Percentiles rank a stretch among this genome's conserved stretches.
These are phyloP conservation scores for Bostrychus sinensis DNA, from an alignment of 2,113 vertebrate species.

Conservation along the genomic window DNA sequence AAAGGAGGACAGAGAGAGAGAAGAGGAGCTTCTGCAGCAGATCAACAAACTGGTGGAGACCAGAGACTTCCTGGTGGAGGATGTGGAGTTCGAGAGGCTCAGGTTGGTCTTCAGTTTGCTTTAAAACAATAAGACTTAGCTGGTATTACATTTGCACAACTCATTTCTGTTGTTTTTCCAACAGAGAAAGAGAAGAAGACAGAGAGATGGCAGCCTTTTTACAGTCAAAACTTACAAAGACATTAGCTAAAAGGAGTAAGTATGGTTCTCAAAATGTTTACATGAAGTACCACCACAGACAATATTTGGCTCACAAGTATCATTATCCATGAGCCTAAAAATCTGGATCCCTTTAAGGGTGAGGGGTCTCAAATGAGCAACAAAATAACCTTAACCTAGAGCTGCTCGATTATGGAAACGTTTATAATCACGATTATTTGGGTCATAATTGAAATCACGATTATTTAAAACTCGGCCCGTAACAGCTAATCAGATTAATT, in stretches of 20 bases:
- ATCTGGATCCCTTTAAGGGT: too few species aligned
- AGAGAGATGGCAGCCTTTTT: conserved; percentile 89
- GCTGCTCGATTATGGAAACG: too few species aligned
- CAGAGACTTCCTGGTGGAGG: conserved; percentile 90
- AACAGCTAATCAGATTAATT: too few species aligned
- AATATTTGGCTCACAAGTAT: too few species aligned
- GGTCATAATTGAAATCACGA: too few species aligned
- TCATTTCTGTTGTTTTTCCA: background rate
- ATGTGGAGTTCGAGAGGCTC: conserved; percentile 90
- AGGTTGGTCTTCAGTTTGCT: conserved; percentile 66
- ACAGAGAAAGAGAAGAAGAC: conserved; percentile 89
- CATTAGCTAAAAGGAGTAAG: conserved; percentile 79
- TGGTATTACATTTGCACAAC: background rate
- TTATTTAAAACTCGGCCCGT: too few species aligned
- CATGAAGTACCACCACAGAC: too few species aligned
- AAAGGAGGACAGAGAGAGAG: conserved; percentile 79
- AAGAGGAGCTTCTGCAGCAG: conserved; percentile 86
- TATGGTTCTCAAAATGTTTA: too few species aligned
- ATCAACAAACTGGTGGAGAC: conserved; percentile 92
- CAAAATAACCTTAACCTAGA: too few species aligned
- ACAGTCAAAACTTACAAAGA: conserved; percentile 82
- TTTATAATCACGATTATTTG: too few species aligned
- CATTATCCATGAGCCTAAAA: too few species aligned
- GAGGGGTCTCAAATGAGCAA: too few species aligned
- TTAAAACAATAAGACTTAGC: background rate